Evolutionary conservation across 2,888 invertebrate genomes (phyloP).

Genomic region (Gortyna flavago): DNA sequence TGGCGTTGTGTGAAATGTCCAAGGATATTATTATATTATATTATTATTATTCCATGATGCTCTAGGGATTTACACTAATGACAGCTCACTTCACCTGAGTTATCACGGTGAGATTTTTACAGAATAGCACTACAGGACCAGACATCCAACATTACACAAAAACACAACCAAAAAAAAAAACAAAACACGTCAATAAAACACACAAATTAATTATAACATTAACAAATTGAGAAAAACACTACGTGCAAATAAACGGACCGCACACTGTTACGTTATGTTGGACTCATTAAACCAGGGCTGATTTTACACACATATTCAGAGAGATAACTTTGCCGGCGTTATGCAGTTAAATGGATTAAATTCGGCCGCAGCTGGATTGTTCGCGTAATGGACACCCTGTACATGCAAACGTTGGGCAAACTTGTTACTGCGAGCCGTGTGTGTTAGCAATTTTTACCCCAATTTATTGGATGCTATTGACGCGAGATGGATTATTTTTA

Average conservation of each 20-base stretch:
- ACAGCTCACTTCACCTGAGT: too few species aligned
- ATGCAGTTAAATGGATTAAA: constrained; percentile 87
- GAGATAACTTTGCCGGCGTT: constrained; percentile 81
- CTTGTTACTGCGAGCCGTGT: constrained; percentile 70
- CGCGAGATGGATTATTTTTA: constrained; percentile 47
- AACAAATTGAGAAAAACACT: constrained; percentile 70
- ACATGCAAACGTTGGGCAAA: constrained; percentile 73
- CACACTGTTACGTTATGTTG: constrained; percentile 77
- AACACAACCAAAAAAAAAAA: constrained; percentile 9
- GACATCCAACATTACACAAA: not conserved
- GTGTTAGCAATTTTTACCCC: constrained; percentile 63
- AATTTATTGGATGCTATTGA: constrained; percentile 61
- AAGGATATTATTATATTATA: too few species aligned
- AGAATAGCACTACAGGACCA: too few species aligned
- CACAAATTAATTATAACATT: constrained; percentile 69
- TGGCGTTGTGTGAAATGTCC: too few species aligned
- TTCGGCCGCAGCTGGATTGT: constrained; percentile 84
- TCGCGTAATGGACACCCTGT: constrained; percentile 82
- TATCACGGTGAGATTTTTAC: too few species aligned
- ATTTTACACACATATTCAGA: constrained; percentile 81
- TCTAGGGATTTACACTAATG: too few species aligned
- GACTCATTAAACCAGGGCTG: constrained; percentile 82
- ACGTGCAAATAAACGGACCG: constrained; percentile 72
- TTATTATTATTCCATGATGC: too few species aligned
- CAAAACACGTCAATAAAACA: constrained; percentile 34